Evolutionary conservation across 2,797 vertebrate genomes (phyloP), one percentile per base, ranked within the genome.

Genomic region (Phataginus tricuspis): DNA sequence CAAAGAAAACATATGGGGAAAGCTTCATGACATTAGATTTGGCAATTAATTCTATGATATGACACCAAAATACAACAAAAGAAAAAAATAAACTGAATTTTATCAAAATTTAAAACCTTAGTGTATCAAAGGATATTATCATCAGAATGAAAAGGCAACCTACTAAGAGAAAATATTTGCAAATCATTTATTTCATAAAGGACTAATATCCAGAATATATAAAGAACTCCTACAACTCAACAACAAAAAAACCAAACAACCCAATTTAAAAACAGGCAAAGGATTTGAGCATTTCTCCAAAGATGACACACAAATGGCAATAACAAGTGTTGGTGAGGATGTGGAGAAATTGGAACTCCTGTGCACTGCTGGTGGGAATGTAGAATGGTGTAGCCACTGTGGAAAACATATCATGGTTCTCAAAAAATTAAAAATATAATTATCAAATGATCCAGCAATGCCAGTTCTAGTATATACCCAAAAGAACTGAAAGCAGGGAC

Each of bases 221-320:
- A n/a, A n/a, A n/a, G n/a, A n/a, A n/a, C n/a, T n/a, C n/a, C n/a
- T 83, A 94, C 23, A 89, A 39, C 49, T 92, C 51, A 93, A 77
- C 75, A 91, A 90, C 25, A 55, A 15, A 69, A 29, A 45, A 23
- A 8, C 2, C 19, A n/a, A 25, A 74, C 27, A 31, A 51, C 3
- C 19, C 34, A 75, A 34, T n/a, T 77, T 42, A 31, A 94, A 83
- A 86, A 91, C 4, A 18, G 42, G 61, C 31, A 83, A 88, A 88
- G 29, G 16, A 74, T 31, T 59, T 27, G 34, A 91, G 61, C 2
- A 88, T 84, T 89, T 84, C 57, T 68, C n/a, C 71, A 92, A 59
- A 72, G 21, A n/a, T 57, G 37, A 92, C 59, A 64, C 12, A 45
- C 39, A 59, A 64, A 84, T 66, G 49, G 21, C 13, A 72, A 21